Conservation (phyloP, 2,888 invertebrate genomes). For the Danaus chrysippus region DNA sequence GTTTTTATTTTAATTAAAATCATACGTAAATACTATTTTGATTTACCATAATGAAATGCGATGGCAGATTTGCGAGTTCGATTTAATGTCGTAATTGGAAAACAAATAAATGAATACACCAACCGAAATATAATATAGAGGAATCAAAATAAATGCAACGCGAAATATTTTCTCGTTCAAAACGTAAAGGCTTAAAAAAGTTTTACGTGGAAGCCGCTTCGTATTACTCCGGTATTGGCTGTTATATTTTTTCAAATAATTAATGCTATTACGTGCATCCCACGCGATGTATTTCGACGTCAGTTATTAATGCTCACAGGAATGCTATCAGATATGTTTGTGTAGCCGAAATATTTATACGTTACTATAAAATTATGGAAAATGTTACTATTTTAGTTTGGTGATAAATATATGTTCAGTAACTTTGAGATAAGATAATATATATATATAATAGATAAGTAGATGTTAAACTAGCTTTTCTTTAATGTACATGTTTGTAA, state of each 20-base stretch:
- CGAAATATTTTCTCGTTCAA: slow-evolving; percentile 19
- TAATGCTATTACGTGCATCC: slow-evolving; percentile 21
- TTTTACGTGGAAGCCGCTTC: slow-evolving; percentile 20
- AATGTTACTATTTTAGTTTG: too few relatives aligned
- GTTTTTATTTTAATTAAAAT: too few relatives aligned
- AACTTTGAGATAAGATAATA: too few relatives aligned
- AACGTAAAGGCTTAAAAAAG: slow-evolving; percentile 29
- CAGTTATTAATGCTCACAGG: not conserved
- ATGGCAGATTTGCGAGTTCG: too few relatives aligned
- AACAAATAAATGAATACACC: not conserved
- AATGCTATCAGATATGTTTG: not conserved
- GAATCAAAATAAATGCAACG: slow-evolving; percentile 21
- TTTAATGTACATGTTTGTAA: too few relatives aligned
- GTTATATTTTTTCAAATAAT: slow-evolving; percentile 27
- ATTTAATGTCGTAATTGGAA: not conserved
- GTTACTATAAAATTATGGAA: not conserved
- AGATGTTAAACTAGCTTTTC: too few relatives aligned
- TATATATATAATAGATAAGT: too few relatives aligned
- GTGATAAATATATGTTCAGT: too few relatives aligned
- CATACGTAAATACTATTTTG: too few relatives aligned
- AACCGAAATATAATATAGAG: slow-evolving; percentile 9
- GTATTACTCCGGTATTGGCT: slow-evolving; percentile 22
- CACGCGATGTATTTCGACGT: slow-evolving; percentile 14
- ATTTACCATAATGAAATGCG: too few relatives aligned
- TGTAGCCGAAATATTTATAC: not conserved